Base-by-base conservation (phyloP, 2,888 invertebrate species). In the Polymixis lichenea region DNA sequence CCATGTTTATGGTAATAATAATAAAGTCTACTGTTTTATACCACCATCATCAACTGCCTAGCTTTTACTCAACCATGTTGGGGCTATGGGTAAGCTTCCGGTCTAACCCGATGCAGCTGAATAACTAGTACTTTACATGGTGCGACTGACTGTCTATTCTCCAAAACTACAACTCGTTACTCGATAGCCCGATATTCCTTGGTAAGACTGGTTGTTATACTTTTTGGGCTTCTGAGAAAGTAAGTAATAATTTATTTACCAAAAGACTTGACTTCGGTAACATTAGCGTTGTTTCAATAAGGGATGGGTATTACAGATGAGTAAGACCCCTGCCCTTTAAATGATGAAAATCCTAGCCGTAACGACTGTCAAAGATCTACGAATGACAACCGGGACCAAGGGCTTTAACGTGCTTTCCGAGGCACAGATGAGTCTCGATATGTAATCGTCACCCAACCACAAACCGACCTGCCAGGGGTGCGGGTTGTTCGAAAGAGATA, bases 1-100 rank as follows among this genome's bases (percentile, higher is more conserved):
- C 98, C n/a, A n/a, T n/a, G n/a, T 98, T 99, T 95, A 99, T 99
- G 97, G 98, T 98, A 95, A 73, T 70, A 64, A 67, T 67, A 53
- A 49, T 68, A 32, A 62, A 49, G 9, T 28, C 4, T 19, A 49
- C 25, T 49, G 49, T 28, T 51, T n/a, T 61, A 43, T 60, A 22
- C 19, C 32, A 60, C 9, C 28, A 32, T 19, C 28, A 58, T 58
- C 9, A 9, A 17, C 32, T 60, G 32, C 0, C 32, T 22, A 32
- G 32, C 19, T 9, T 32, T 32, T 32, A 6, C 6, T 15, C 55
- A 56, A 56, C 6, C 15, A 15, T 15, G 6, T 25, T 56, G 15
- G 56, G 56, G 55, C 25, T 25, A n/a, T 6, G 55, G 55, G 56
- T 56, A 13, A 15, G 25, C 56, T 56, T 25, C 15, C 7, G 15